These are phyloP conservation scores for Pseudopodoces humilis DNA, from an alignment of 2,113 vertebrate genomes.

Conservation along the genomic window DNA sequence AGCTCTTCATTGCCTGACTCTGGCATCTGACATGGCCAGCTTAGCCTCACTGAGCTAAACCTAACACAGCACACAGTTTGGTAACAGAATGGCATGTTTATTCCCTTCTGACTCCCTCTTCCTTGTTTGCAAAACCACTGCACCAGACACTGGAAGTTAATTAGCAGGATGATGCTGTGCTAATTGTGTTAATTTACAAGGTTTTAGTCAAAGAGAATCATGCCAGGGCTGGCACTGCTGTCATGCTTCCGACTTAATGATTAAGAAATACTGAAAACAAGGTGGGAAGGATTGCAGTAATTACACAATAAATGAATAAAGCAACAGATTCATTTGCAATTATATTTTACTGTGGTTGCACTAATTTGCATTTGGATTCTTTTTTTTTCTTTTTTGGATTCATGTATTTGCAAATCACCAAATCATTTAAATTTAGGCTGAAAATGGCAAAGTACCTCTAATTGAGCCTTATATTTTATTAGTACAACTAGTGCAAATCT, in stretches of 20 bases:
- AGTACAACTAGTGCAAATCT: slow-evolving; percentile 28
- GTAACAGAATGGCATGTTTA: slow-evolving; percentile 87
- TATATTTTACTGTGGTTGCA: slow-evolving; percentile 78
- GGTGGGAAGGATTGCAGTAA: slow-evolving; percentile 85
- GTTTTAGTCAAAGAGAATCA: slow-evolving; percentile 96
- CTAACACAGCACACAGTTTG: slow-evolving; percentile 77
- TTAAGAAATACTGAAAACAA: slow-evolving; percentile 89
- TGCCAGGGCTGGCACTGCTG: slow-evolving; percentile 89
- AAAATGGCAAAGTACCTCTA: slow-evolving; percentile 62
- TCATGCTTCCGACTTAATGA: slow-evolving; percentile 91
- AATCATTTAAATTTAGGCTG: slow-evolving; percentile 71
- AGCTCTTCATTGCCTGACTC: slow-evolving; percentile 73
- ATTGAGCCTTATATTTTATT: slow-evolving; percentile 52
- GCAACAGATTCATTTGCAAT: slow-evolving; percentile 84
- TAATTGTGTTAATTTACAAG: slow-evolving; percentile 99
- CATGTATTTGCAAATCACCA: slow-evolving; percentile 68
- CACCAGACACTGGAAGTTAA: slow-evolving; percentile 92
- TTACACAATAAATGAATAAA: slow-evolving; percentile 86
- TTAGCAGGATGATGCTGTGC: slow-evolving; percentile 96
- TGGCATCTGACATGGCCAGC: slow-evolving; percentile 76
- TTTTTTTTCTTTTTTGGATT: slow-evolving; percentile 50
- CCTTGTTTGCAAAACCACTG: slow-evolving; percentile 88
- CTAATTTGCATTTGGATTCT: slow-evolving; percentile 76
- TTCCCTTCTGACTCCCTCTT: slow-evolving; percentile 87
- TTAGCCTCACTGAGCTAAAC: slow-evolving; percentile 73